Evolutionary conservation across 2,113 vertebrate species (phyloP), one percentile per base, ranked within the genome.

Genomic region (Alaudala cheleensis): DNA sequence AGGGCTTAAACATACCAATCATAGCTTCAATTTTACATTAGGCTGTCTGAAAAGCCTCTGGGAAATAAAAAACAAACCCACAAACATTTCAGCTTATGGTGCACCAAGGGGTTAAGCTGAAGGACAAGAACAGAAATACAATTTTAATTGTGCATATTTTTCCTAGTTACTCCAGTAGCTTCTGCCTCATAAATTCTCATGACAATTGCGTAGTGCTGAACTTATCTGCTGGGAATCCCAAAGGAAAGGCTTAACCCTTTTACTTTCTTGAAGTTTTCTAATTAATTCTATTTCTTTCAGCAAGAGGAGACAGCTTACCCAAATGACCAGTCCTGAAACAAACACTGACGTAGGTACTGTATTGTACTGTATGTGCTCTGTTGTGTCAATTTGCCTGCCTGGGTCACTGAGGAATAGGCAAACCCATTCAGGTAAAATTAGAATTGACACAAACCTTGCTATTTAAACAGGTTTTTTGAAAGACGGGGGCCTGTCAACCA

Each of bases 231-330:
- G 76, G 70, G 67, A 90, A 93, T 83, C 58, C 82, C 62, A 60
- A 73, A 92, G 60, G 85, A 44, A 78, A 90, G n/a, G 28, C 71
- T 96, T 95, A 97, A 97, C 94, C 91, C 93, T 95, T 95, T 80
- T 95, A 84, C 64, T 47, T 93, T 91, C 85, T 92, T 66, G 60
- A 86, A 88, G 81, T 86, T 73, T 82, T 37, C 73, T 93, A 96
- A 96, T 97, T 95, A 95, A 86, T 97, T 86, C 67, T 78, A 28
- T 78, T 89, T 87, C 71, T 82, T 86, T 81, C 60, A 67, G 47
- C 0, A 0, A 66, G 60, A 85, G 33, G 62, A 92, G 81, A 25
- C 57, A 58, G 61, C 81, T 95, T 90, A 87, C 87, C 92, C 81
- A 81, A 95, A 94, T 10, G 34, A 81, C 66, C 85, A 62, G 84